Conservation (phyloP, 1,140 invertebrate genomes). For the Drosophila littoralis region DNA sequence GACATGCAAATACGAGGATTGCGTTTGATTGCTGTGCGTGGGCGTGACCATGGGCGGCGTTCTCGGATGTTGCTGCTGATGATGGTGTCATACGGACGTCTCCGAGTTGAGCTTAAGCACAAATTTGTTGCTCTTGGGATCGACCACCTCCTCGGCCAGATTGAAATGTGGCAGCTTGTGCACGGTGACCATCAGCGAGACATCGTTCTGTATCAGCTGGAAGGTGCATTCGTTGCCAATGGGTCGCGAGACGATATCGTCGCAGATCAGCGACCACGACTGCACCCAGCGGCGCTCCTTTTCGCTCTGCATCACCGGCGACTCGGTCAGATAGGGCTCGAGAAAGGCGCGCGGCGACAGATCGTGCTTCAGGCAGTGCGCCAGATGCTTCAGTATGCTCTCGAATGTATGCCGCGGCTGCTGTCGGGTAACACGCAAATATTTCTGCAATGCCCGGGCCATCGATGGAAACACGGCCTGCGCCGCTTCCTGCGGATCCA, state of each 20-base stretch:
- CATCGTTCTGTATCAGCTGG: conserved; percentile 96
- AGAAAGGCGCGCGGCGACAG: conserved; percentile 96
- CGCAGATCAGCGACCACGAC: conserved; percentile 97
- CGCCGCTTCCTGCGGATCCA: conserved; percentile 97
- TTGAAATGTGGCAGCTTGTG: conserved; percentile 95
- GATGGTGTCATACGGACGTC: conserved; percentile 93
- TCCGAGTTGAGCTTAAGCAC: conserved; percentile 97
- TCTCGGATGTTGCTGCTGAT: conserved; percentile 10
- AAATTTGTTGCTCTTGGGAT: conserved; percentile 97
- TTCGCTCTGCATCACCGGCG: conserved; percentile 92
- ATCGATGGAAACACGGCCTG: conserved; percentile 98
- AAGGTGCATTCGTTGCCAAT: conserved; percentile 93
- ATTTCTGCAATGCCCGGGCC: conserved; percentile 97
- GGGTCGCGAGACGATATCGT: conserved; percentile 93
- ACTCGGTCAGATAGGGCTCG: conserved; percentile 92
- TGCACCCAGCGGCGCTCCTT: conserved; percentile 91
- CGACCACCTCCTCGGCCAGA: conserved; percentile 96
- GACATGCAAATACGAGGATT: conserved; percentile 80
- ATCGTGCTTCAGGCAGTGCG: conserved; percentile 95
- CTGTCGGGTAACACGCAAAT: conserved; percentile 96
- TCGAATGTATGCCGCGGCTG: conserved; percentile 98
- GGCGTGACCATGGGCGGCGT: conserved; percentile 66
- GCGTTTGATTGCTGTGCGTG: conserved; percentile 79
- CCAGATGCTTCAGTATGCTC: conserved; percentile 93
- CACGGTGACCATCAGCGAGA: conserved; percentile 95